Base-by-base conservation (phyloP, 2,888 invertebrate species). In the Ectemnius lituratus region DNA sequence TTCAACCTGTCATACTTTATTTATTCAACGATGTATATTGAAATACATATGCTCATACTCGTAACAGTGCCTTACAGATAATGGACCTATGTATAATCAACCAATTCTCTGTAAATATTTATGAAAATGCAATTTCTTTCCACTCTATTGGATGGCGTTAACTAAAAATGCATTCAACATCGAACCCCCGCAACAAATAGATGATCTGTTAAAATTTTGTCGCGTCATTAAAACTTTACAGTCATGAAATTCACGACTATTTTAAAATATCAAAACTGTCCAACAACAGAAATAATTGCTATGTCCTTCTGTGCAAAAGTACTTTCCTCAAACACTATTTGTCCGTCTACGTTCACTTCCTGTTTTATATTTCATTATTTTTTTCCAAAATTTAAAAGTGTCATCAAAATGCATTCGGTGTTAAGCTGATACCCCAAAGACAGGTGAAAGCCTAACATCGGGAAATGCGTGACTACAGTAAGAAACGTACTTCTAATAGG, bases 1-100 rank as follows among this genome's bases (percentile, higher is more conserved):
- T 45, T 6, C 62, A 61, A 67, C 47, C 47, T 62, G 52, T 61
- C 37, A 62, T 70, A 58, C 4, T 66, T 49, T 47, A 58, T 20
- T 23, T 18, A 11, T 70, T 47, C 23, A 60, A 64, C 60, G 23
- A 58, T 45, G 2, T 46, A 11, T 49, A 49, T 16, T n/a, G 37
- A 28, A 28, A 46, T 56, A 62, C 61, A 62, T 27, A 5, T 37
- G 20, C 28, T 16, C 23, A 62, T 62, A 49, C 20, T 27, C 46
- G 61, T 27, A 37, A 52, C 52, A 52, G 16, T 52, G 16, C n/a
- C 16, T 52, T 52, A 37, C 37, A 37, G 8, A 6, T 37, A 37
- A 37, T 37, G 37, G 37, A 37, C 37, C 37, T 37, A 37, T 37
- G 37, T 37, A 37, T 37, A 37, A 37, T 37, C 37, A 37, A 37